phyloP scores from a whole-genome alignment of 2,888 invertebrate species.

The Koerneria pararmatus region DNA sequence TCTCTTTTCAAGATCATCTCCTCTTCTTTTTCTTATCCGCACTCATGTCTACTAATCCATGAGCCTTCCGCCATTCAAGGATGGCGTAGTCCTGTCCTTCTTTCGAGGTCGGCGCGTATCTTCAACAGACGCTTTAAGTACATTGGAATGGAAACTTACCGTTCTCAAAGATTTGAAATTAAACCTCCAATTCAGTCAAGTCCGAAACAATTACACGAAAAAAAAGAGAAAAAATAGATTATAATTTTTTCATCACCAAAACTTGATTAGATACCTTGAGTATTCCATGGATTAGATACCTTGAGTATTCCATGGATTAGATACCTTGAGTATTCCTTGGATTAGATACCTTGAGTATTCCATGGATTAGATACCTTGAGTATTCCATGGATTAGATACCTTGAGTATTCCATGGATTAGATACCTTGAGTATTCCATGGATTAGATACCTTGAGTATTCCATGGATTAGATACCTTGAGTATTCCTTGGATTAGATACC shows the following conservation, averaged over 20 bases:
- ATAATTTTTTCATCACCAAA: no score
- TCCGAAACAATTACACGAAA: no score
- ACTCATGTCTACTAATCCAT: slow-evolving; percentile 52
- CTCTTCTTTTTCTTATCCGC: slow-evolving; percentile 45
- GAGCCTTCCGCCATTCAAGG: slow-evolving; percentile 48
- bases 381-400: slow-evolving; percentile 38
- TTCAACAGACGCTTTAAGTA: slow-evolving; percentile 12
- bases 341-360: slow-evolving; percentile 70
- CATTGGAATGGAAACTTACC: neutral
- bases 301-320: slow-evolving; percentile 85
- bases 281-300: slow-evolving; percentile 38
- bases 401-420: slow-evolving; percentile 85
- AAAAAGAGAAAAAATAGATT: no score
- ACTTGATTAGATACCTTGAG: neutral
- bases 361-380: slow-evolving; percentile 71
- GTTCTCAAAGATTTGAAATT: neutral
- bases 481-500: slow-evolving; percentile 38
- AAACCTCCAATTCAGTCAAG: no score
- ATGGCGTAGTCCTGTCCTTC: slow-evolving; percentile 39
- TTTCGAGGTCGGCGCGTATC: slow-evolving; percentile 45
- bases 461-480: slow-evolving; percentile 71
- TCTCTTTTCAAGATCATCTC: no score
- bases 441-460: slow-evolving; percentile 70
- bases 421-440: neutral
- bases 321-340: neutral